These are phyloP conservation scores for Drosophila sordidula DNA, from an alignment of 2,888 invertebrate species.

Conservation along the genomic window DNA sequence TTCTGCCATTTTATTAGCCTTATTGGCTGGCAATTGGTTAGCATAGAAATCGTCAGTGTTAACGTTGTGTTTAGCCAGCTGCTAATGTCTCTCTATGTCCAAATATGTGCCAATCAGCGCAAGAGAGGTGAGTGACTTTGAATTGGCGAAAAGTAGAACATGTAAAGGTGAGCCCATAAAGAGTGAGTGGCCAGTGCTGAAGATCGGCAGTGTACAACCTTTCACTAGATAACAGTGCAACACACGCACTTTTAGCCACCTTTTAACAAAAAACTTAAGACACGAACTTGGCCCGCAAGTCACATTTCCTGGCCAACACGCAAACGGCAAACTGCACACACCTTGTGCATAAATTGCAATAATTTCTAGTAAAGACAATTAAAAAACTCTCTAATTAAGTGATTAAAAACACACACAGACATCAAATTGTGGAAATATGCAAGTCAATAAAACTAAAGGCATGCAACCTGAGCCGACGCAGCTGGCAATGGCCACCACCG, in stretches of 20 bases:
- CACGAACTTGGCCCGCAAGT: conserved; percentile 65
- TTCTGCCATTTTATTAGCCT: conserved; percentile 51
- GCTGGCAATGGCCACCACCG: conserved; percentile 12
- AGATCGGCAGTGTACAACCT: background rate
- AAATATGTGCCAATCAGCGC: conserved; percentile 29
- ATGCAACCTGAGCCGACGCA: conserved; percentile 43
- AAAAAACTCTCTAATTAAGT: conserved; percentile 77
- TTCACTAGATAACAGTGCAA: background rate
- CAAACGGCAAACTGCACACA: conserved; percentile 31
- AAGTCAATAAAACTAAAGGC: conserved; percentile 64
- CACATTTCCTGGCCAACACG: conserved; percentile 65
- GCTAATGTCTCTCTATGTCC: conserved; percentile 49
- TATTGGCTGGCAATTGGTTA: conserved; percentile 49
- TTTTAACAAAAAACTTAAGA: conserved; percentile 72
- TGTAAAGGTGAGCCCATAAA: conserved; percentile 1
- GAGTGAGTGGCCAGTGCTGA: background rate
- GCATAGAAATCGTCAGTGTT: conserved; percentile 39
- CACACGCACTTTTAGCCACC: conserved; percentile 27
- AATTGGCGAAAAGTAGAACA: conserved; percentile 4
- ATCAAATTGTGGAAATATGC: conserved; percentile 69
- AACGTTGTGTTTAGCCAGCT: conserved; percentile 46
- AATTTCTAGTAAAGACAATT: conserved; percentile 62
- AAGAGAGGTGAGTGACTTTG: background rate
- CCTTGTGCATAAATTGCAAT: conserved; percentile 69
- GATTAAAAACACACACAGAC: conserved; percentile 72